These are phyloP conservation scores for Tricholaema leucomelas DNA, from an alignment of 2,113 vertebrate species.

Conservation along the genomic window DNA sequence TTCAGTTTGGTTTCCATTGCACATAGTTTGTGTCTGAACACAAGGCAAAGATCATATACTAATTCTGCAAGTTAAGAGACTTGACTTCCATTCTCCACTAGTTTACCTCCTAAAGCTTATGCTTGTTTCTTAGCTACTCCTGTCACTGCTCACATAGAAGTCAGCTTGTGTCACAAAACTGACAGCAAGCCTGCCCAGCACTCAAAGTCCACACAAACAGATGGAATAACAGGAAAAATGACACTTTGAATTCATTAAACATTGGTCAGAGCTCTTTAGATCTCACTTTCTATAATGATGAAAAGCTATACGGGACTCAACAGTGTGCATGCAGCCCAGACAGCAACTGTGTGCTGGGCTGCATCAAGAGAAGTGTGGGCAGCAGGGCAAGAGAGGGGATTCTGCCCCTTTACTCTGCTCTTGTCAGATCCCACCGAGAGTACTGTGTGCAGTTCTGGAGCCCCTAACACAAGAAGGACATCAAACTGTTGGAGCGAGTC, in stretches of 20 bases:
- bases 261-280: neutral
- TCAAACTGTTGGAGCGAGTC: too few species aligned
- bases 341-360: too few species aligned
- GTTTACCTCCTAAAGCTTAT: neutral
- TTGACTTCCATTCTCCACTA: neutral
- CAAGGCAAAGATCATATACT: neutral
- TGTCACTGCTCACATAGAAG: neutral
- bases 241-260: neutral
- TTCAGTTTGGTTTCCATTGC: neutral
- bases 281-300: neutral
- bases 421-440: too few species aligned
- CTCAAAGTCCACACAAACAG: too few species aligned
- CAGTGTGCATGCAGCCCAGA: too few species aligned
- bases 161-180: neutral
- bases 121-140: neutral
- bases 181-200: neutral
- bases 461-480: too few species aligned
- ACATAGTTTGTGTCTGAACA: neutral
- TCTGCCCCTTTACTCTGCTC: too few species aligned
- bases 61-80: neutral
- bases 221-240: neutral
- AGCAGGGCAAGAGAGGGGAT: too few species aligned
- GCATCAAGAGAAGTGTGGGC: too few species aligned
- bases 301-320: too few species aligned
- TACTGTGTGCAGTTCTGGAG: too few species aligned